phyloP scores from a whole-genome alignment of 1,140 invertebrate species.

The Notospermus geniculatus region DNA sequence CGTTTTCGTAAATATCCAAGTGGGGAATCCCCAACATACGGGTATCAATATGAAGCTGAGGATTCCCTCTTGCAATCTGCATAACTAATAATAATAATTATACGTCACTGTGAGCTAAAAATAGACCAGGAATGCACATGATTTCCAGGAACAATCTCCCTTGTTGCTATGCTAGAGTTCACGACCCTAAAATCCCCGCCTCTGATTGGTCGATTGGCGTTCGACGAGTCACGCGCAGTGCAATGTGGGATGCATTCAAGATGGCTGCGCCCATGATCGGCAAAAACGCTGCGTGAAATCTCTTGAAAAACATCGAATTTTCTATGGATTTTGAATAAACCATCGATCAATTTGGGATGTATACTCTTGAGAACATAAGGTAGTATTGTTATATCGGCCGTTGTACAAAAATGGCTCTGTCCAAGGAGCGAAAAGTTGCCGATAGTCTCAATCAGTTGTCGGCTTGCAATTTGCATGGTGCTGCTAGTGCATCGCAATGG shows the following conservation, averaged over 20 bases:
- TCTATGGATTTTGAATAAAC: slow-evolving; percentile 1
- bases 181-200: neutral
- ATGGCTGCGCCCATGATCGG: neutral
- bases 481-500: neutral
- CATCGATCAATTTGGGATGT: neutral
- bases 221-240: neutral
- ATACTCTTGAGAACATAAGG: neutral
- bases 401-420: neutral
- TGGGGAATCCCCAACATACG: neutral
- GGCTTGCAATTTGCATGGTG: neutral
- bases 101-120: slow-evolving; percentile 6
- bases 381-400: too few relatives aligned
- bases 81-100: neutral
- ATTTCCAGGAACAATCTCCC: slow-evolving; percentile 1
- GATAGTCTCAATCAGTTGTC: neutral
- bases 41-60: neutral
- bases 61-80: neutral
- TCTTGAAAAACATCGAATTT: neutral
- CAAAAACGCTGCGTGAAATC: neutral
- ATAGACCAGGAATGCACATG: neutral
- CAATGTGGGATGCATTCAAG: neutral
- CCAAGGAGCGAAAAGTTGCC: slow-evolving; percentile 1
- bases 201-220: neutral
- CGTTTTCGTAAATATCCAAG: neutral
- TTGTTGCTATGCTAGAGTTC: neutral